Evolutionary conservation across 2,888 invertebrate species (phyloP), one percentile per base, ranked within the genome.

Genomic region (Saturnia japonica): DNA sequence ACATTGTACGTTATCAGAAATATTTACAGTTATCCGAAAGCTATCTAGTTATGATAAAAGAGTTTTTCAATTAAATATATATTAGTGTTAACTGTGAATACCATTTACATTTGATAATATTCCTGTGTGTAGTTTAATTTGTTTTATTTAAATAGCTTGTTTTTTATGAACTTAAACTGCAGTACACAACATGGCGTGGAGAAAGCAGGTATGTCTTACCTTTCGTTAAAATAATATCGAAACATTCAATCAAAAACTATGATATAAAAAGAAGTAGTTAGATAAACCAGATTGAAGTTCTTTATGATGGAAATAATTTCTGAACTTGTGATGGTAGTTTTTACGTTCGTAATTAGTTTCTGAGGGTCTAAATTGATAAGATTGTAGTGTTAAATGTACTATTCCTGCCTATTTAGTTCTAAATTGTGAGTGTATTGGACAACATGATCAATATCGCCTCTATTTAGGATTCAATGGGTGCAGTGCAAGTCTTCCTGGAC

Each of bases 51-150:
- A 28, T 28, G 14, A 60, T 66, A 66, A 40, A 42, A n/a, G 66
- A n/a, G 11, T 16, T 66, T 22, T 11, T 43, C 66, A 43, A 43
- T 66, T 42, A 66, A 66, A 42, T 66, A 66, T 8, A n/a, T 42
- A 66, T 42, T 66, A 42, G 12, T 22, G 43, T 66, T 66, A 66
- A 43, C 66, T n/a, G 40, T 40, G 4, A 19, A 66, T 19, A 66
- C 42, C 40, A 66, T 66, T 54, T 25, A 25, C 25, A 25, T 14
- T 25, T 28, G 57, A 60, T 60, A 60, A 60, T 11, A 60, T 19
- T 28, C 12, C 25, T 12, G 14, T 60, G 25, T 60, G 12, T 28
- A 60, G 12, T 0, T 60, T 28, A 12, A 60, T 28, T 14, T 60
- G 28, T 25, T 60, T 60, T 60, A 60, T 28, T 28, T 60, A 60